Evolutionary conservation across 2,113 vertebrate genomes (phyloP).

Genomic region (Hydrochoerus hydrochaeris): DNA sequence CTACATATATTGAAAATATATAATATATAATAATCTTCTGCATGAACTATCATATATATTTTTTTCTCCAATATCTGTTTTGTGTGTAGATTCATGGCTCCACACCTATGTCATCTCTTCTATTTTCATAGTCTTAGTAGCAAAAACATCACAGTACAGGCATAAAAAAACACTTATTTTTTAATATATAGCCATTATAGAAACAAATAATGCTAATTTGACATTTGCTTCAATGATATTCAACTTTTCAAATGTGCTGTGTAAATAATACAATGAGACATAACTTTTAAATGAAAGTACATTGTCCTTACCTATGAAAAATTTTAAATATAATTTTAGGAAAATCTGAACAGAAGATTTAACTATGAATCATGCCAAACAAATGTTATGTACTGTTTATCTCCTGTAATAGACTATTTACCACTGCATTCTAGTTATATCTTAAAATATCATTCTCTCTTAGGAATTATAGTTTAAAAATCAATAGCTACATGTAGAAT

Average conservation of each 20-base stretch:
- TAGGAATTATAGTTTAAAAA: not conserved
- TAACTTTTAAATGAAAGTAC: not conserved
- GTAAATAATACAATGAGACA: not conserved
- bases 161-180: not conserved
- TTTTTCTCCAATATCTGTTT: not conserved
- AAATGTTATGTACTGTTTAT: not conserved
- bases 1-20: too few species aligned
- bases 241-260: not conserved
- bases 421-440: not conserved
- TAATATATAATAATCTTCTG: too few species aligned
- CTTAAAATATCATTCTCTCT: not conserved
- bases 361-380: not conserved
- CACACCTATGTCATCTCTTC: not conserved
- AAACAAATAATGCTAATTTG: not conserved
- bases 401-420: not conserved
- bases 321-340: not conserved
- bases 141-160: not conserved
- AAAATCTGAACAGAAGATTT: not conserved
- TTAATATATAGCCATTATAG: not conserved
- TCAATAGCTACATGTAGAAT: not conserved
- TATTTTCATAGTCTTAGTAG: not conserved
- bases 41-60: not conserved
- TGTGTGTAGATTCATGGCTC: not conserved
- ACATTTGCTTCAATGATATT: not conserved
- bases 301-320: not conserved